A percentile compares a stretch with the other conserved stretches of the same genome.
phyloP scores from a whole-genome alignment of 2,797 vertebrate species.

The Mormyrus proboscirostris region DNA sequence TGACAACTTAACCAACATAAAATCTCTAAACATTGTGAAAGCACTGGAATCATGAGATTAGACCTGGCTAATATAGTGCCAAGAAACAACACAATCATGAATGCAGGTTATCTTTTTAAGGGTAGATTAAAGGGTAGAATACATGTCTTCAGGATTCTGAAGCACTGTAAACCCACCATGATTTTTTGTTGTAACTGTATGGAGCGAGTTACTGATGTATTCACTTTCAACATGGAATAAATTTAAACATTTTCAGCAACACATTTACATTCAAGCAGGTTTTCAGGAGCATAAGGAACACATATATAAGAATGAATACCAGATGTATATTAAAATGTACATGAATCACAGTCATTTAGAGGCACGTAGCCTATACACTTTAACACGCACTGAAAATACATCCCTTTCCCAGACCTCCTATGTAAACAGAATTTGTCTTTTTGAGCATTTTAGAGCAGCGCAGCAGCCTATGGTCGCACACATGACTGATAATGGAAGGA shows the following conservation, averaged over 20 bases:
- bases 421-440: background rate
- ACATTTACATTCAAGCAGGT: background rate
- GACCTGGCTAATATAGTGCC: background rate
- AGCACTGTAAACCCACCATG: background rate
- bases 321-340: slow-evolving; percentile 7
- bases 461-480: background rate
- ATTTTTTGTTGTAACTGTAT: background rate
- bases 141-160: background rate
- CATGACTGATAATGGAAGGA: background rate
- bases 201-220: background rate
- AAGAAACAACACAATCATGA: background rate
- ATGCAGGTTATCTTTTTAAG: background rate
- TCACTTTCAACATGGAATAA: background rate
- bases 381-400: background rate
- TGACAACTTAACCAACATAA: background rate
- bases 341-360: background rate
- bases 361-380: background rate
- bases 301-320: slow-evolving; percentile 1
- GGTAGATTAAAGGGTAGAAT: background rate
- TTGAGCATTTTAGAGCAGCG: background rate
- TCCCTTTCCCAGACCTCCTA: background rate
- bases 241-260: background rate
- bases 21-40: background rate
- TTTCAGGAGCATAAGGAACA: background rate
- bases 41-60: background rate